Conservation (phyloP, 2,797 vertebrate genomes). For the Kryptolebias ocellatus region DNA sequence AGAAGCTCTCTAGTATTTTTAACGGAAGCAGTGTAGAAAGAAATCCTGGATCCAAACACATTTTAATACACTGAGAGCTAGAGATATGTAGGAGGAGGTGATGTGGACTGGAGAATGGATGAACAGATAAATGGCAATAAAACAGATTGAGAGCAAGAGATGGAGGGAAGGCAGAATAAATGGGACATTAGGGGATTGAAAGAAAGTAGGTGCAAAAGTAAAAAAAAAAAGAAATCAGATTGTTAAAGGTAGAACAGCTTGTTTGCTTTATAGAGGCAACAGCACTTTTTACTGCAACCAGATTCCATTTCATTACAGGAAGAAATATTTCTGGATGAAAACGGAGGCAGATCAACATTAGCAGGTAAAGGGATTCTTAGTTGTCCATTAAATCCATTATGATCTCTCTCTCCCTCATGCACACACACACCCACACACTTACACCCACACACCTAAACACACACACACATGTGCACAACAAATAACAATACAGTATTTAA, state of each 20-base stretch:
- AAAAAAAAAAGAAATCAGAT: constrained; percentile 31
- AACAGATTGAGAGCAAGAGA: constrained; percentile 42
- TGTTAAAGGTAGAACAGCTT: constrained; percentile 63
- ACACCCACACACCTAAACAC: too few relatives aligned
- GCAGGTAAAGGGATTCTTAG: constrained; percentile 15
- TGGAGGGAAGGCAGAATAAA: constrained; percentile 48
- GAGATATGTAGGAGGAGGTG: constrained; percentile 25
- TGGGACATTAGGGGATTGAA: constrained; percentile 37
- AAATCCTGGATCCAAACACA: constrained; percentile 46
- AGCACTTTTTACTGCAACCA: too few relatives aligned
- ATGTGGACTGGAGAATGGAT: constrained; percentile 33
- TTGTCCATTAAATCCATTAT: background rate
- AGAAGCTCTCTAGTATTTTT: constrained; percentile 60
- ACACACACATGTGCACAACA: too few relatives aligned
- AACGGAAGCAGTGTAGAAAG: constrained; percentile 29
- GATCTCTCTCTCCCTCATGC: background rate
- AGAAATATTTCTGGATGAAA: too few relatives aligned
- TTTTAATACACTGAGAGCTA: constrained; percentile 53
- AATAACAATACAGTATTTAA: too few relatives aligned
- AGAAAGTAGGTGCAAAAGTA: constrained; percentile 25
- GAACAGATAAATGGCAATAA: constrained; percentile 52
- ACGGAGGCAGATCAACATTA: background rate
- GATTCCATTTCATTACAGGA: background rate
- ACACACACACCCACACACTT: too few relatives aligned
- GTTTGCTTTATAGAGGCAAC: constrained; percentile 15